Evolutionary conservation across 2,797 vertebrate genomes (phyloP), one percentile per base, ranked within the genome.

Genomic region (Alcedo quadribrachys): DNA sequence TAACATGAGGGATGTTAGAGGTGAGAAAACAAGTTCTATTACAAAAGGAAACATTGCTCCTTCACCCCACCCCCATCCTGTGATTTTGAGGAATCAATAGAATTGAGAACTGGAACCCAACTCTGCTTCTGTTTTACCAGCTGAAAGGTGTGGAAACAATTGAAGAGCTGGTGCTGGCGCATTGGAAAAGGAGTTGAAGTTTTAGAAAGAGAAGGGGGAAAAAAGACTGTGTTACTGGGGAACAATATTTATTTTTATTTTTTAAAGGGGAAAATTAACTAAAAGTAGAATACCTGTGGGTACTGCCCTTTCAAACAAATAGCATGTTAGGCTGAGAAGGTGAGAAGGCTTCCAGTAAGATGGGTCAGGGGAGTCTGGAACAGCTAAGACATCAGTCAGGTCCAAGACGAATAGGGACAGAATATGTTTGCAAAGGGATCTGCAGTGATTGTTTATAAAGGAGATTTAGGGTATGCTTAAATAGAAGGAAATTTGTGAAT

Each of bases 221-320:
- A 51, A 73, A 40, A 54, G 3, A 16, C 53, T 22, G 69, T 32
- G 8, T 61, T 43, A 71, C 12, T 80, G 20, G 11, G 62, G 9
- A 50, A 7, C 12, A 65, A n/a, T n/a, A 75, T 81, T 17, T 60
- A 22, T 25, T 14, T 27, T 27, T 6, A 63, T 66, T 27, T 13
- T 70, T 13, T 2, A 25, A 57, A 17, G 7, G 14, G 11, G 8
- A 0, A 1, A 2, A 8, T 12, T 7, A 61, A 11, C 17, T n/a
- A 9, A 7, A 50, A 50, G 45, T 46, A 30, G 12, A 70, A 43
- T 33, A 32, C 6, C 6, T 65, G 0, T 58, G 14, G 9, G 2
- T 77, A 12, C 32, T 55, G 13, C 55, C 10, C 37, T 62, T 74
- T 37, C 27, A 53, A 58, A 32, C 11, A 71, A 55, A 11, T 22